Percentiles rank a stretch among this genome's conserved stretches.
Evolutionary conservation across 2,113 vertebrate species (phyloP).

Genomic region (Oreochromis aureus): DNA sequence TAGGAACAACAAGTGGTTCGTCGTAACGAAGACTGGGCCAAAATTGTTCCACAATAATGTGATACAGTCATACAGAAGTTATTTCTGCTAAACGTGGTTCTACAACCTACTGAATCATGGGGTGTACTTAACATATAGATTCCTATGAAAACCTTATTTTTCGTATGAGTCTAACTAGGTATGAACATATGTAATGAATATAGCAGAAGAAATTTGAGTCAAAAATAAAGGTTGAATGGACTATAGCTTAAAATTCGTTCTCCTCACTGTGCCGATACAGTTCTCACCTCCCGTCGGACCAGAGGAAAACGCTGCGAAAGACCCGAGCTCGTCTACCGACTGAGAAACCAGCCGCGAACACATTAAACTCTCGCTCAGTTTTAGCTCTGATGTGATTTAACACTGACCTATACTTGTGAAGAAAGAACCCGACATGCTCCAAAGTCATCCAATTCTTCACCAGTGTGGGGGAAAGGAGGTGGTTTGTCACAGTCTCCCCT

Average conservation of each 20-base stretch:
- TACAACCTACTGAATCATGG: background rate
- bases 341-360: background rate
- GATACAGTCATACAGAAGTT: background rate
- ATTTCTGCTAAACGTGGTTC: background rate
- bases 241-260: background rate
- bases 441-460: background rate
- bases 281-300: background rate
- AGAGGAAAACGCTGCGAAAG: background rate
- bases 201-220: background rate
- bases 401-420: background rate
- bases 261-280: background rate
- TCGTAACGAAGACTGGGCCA: rapidly evolving
- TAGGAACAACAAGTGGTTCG: no score
- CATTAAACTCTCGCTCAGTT: background rate
- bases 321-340: background rate
- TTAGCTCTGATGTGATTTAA: slow-evolving; percentile 9
- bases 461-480: background rate
- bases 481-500: background rate
- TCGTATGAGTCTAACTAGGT: rapidly evolving
- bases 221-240: background rate
- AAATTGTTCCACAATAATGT: background rate
- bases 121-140: rapidly evolving
- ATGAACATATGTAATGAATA: background rate
- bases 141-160: background rate
- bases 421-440: background rate